phyloP scores from a whole-genome alignment of 2,888 invertebrate genomes.

The Drosophila quinaria region DNA sequence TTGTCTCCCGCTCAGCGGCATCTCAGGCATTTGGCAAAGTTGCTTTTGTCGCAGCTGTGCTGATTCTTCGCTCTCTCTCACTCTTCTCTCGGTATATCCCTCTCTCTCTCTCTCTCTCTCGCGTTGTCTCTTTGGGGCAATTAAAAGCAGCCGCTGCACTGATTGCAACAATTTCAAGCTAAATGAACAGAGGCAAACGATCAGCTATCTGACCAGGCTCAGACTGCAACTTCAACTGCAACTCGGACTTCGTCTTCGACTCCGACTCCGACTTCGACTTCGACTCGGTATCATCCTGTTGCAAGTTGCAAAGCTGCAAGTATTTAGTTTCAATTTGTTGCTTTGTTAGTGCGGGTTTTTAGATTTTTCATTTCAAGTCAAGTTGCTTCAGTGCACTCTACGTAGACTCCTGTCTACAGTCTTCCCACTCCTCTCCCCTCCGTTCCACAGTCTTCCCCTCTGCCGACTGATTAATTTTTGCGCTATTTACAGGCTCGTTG shows the following conservation, averaged over 20 bases:
- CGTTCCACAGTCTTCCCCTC: constrained; percentile 13
- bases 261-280: constrained; percentile 3
- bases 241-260: constrained; percentile 21
- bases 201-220: constrained; percentile 48
- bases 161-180: constrained; percentile 81
- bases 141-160: constrained; percentile 74
- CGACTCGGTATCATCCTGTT: constrained; percentile 43
- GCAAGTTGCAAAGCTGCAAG: constrained; percentile 66
- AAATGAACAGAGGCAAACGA: constrained; percentile 74
- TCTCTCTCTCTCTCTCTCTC: constrained; percentile 6
- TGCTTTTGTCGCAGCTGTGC: constrained; percentile 60
- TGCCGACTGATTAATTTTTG: constrained; percentile 79
- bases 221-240: constrained; percentile 6
- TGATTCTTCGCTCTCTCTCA: constrained; percentile 11
- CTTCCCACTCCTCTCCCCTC: constrained; percentile 13
- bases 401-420: constrained; percentile 44
- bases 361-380: constrained; percentile 71
- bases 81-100: constrained; percentile 1
- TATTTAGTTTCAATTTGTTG: constrained; percentile 86
- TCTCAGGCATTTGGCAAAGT: constrained; percentile 71
- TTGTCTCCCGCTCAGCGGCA: constrained; percentile 66
- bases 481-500: constrained; percentile 83
- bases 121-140: constrained; percentile 47
- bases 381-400: constrained; percentile 28
- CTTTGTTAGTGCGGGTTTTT: constrained; percentile 78